Evolutionary conservation across 64 coral and sea anemone genomes (phyloP).

Genomic region (Porites australiensis): DNA sequence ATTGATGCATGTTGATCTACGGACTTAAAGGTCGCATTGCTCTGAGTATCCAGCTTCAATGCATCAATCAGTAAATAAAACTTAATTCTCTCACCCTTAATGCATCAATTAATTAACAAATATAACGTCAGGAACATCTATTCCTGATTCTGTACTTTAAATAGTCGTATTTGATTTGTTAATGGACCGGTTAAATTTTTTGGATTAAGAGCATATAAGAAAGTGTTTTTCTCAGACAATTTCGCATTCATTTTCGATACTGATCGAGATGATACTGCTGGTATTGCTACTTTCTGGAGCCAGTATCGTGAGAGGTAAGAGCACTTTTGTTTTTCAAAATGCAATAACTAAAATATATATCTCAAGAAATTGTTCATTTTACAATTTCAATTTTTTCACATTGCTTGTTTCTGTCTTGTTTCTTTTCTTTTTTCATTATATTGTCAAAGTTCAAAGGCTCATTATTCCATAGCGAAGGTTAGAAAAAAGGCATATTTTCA

Average conservation of each 20-base stretch:
- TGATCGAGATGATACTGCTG: constrained; percentile 1
- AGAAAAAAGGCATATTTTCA: too few relatives aligned
- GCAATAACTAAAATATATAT: too few relatives aligned
- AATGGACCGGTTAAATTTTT: not conserved
- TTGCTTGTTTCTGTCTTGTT: too few relatives aligned
- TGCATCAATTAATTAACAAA: not conserved
- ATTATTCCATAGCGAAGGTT: too few relatives aligned
- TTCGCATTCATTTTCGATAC: constrained; percentile 2
- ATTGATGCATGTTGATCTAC: not conserved
- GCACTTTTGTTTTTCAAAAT: too few relatives aligned
- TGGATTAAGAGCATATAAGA: not conserved
- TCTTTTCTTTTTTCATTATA: too few relatives aligned
- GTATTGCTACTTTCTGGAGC: constrained; percentile 10
- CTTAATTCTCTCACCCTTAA: not conserved
- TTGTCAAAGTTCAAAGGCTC: too few relatives aligned
- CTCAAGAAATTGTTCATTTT: too few relatives aligned
- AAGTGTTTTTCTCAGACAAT: too few relatives aligned
- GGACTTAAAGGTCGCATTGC: too few relatives aligned
- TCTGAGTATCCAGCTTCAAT: not conserved
- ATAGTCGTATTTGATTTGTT: not conserved
- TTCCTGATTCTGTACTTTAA: not conserved
- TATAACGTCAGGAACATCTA: not conserved
- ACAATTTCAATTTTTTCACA: too few relatives aligned
- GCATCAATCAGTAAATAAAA: too few relatives aligned
- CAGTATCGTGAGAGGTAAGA: constrained; percentile 3